Evolutionary conservation across 2,888 invertebrate genomes (phyloP).

Genomic region (Pyrrhia umbra): DNA sequence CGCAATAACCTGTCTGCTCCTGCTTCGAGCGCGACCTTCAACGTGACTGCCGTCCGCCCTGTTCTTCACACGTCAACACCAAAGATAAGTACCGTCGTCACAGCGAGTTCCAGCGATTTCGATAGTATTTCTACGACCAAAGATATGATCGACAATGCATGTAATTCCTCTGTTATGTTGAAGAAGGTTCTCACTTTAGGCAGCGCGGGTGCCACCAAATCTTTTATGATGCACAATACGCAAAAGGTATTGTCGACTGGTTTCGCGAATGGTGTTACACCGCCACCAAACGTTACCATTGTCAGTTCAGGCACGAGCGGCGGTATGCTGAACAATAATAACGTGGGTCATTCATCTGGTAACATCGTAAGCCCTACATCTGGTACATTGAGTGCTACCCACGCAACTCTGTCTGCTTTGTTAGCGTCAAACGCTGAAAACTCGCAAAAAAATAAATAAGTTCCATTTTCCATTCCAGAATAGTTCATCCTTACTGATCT

Average conservation of each 20-base stretch:
- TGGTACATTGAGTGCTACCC: slow-evolving; percentile 86
- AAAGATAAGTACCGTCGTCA: slow-evolving; percentile 79
- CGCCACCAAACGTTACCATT: slow-evolving; percentile 87
- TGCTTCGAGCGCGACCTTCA: slow-evolving; percentile 81
- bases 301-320: slow-evolving; percentile 83
- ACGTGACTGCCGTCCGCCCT: slow-evolving; percentile 80
- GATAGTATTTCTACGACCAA: slow-evolving; percentile 86
- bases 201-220: slow-evolving; percentile 84
- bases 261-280: slow-evolving; percentile 84
- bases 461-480: slow-evolving; percentile 50
- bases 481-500: slow-evolving; percentile 52
- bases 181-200: slow-evolving; percentile 88
- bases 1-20: slow-evolving; percentile 73
- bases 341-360: slow-evolving; percentile 68
- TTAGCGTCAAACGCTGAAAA: slow-evolving; percentile 75
- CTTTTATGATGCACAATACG: slow-evolving; percentile 88
- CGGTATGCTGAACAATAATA: slow-evolving; percentile 74
- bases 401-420: slow-evolving; percentile 86
- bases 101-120: slow-evolving; percentile 77
- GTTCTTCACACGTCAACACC: slow-evolving; percentile 78
- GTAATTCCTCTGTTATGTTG: slow-evolving; percentile 88
- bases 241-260: slow-evolving; percentile 87
- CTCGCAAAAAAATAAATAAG: slow-evolving; percentile 61
- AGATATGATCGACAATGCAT: slow-evolving; percentile 88
- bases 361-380: slow-evolving; percentile 79